phyloP scores from a whole-genome alignment of 2,888 invertebrate species.

The Lasioglossum lativentre region DNA sequence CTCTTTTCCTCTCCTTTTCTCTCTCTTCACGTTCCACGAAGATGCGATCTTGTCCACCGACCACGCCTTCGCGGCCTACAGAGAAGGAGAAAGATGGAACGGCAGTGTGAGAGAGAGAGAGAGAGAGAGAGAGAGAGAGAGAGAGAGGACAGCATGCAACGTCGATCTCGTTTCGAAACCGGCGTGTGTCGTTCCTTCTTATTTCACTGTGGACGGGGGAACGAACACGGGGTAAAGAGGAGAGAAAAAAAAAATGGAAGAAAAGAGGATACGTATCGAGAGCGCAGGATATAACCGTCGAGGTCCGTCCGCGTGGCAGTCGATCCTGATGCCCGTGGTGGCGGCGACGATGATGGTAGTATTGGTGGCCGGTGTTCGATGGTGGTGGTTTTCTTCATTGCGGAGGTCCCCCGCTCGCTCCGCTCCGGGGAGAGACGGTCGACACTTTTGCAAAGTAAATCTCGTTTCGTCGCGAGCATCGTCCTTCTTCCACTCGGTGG shows the following conservation, averaged over 20 bases:
- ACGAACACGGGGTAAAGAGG: constrained; percentile 33
- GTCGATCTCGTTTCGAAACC: constrained; percentile 69
- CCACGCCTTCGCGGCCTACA: constrained; percentile 73
- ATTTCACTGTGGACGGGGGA: constrained; percentile 42
- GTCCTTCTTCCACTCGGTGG: constrained; percentile 36
- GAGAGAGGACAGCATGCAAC: constrained; percentile 43
- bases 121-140: constrained; percentile 22
- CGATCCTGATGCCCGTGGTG: constrained; percentile 13
- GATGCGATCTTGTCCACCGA: constrained; percentile 78
- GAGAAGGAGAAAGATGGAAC: constrained; percentile 29
- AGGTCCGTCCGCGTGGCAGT: constrained; percentile 32
- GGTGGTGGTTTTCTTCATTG: constrained; percentile 27
- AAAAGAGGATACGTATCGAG: constrained; percentile 21
- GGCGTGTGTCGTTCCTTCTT: constrained; percentile 54
- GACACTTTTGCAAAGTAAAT: constrained; percentile 60
- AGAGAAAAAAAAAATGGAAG: constrained; percentile 31
- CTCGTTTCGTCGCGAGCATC: constrained; percentile 57
- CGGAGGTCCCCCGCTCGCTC: constrained; percentile 22
- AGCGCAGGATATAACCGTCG: constrained; percentile 16
- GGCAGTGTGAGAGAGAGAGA: neutral
- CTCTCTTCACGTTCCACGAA: constrained; percentile 72
- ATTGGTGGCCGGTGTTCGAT: constrained; percentile 5
- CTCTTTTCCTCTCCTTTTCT: constrained; percentile 26
- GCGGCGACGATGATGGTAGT: neutral
- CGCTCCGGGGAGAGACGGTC: constrained; percentile 5